Evolutionary conservation across 2,113 vertebrate species (phyloP).

Genomic region (Rhinichthys klamathensis): DNA sequence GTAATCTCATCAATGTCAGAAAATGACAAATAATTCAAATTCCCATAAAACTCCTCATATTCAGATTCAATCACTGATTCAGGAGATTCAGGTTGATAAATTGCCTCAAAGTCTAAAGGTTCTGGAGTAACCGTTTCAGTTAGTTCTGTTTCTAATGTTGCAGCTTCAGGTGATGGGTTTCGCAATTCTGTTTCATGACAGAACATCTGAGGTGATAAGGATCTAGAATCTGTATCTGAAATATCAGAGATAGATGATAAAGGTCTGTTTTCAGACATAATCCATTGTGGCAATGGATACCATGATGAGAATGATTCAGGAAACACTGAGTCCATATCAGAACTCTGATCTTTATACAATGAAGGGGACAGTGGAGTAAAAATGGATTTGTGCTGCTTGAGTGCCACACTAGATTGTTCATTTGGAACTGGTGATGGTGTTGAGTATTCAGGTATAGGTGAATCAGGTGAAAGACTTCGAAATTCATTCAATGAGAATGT

Average conservation of each 20-base stretch:
- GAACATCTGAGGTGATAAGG: slow-evolving; percentile 24
- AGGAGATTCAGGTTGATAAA: slow-evolving; percentile 65
- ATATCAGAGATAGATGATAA: slow-evolving; percentile 65
- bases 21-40: not conserved
- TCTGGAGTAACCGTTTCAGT: slow-evolving; percentile 59
- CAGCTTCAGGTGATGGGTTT: slow-evolving; percentile 64
- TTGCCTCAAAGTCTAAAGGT: slow-evolving; percentile 51
- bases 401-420: not conserved
- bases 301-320: slow-evolving; percentile 3
- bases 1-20: not conserved
- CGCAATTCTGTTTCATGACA: slow-evolving; percentile 32
- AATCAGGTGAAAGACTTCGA: slow-evolving; percentile 50
- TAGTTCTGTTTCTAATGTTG: slow-evolving; percentile 57
- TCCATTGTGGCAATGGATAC: not conserved
- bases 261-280: slow-evolving; percentile 53
- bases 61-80: slow-evolving; percentile 68
- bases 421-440: slow-evolving; percentile 43
- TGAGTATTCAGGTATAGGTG: slow-evolving; percentile 57
- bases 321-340: not conserved
- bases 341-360: slow-evolving; percentile 13
- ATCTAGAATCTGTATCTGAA: slow-evolving; percentile 35
- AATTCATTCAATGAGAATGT: slow-evolving; percentile 42
- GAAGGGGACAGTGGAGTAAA: slow-evolving; percentile 48
- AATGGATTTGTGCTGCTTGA: not conserved
- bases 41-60: slow-evolving; percentile 55